These are phyloP conservation scores for Chiloscyllium plagiosum DNA, from an alignment of 2,113 vertebrate species.

Conservation along the genomic window DNA sequence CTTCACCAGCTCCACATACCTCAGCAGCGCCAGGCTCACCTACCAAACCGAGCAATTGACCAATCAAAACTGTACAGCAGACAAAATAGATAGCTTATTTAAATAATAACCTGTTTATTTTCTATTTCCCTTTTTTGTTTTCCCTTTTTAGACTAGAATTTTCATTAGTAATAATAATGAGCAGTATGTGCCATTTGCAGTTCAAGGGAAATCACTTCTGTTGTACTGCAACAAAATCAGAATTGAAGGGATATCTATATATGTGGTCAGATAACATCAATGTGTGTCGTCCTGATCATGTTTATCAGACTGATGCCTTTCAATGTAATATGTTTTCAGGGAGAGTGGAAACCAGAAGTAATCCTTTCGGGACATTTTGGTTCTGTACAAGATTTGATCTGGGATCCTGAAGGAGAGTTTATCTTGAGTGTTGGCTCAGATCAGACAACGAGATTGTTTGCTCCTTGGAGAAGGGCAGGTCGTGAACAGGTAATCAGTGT, in stretches of 20 bases:
- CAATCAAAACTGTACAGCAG: neutral
- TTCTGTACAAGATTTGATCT: slow-evolving; percentile 79
- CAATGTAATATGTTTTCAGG: slow-evolving; percentile 51
- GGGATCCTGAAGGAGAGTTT: slow-evolving; percentile 93
- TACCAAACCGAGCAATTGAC: neutral
- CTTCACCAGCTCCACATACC: too few relatives aligned
- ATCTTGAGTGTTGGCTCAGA: slow-evolving; percentile 84
- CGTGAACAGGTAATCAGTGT: slow-evolving; percentile 57
- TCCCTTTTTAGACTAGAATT: neutral
- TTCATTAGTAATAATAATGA: neutral
- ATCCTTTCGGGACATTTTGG: slow-evolving; percentile 89
- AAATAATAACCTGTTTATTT: neutral
- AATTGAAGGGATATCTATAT: neutral
- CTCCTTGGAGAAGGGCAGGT: slow-evolving; percentile 74
- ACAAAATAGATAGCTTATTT: neutral
- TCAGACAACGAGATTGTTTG: slow-evolving; percentile 87
- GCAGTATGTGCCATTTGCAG: neutral
- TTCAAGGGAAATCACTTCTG: neutral
- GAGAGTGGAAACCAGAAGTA: slow-evolving; percentile 76
- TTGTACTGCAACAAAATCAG: neutral
- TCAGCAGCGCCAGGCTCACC: too few relatives aligned
- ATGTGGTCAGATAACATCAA: neutral
- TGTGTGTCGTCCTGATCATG: neutral
- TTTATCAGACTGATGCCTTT: neutral
- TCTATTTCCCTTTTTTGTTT: neutral